These are phyloP conservation scores for Elysia chlorotica DNA, from an alignment of 1,140 invertebrate genomes.

Conservation along the genomic window DNA sequence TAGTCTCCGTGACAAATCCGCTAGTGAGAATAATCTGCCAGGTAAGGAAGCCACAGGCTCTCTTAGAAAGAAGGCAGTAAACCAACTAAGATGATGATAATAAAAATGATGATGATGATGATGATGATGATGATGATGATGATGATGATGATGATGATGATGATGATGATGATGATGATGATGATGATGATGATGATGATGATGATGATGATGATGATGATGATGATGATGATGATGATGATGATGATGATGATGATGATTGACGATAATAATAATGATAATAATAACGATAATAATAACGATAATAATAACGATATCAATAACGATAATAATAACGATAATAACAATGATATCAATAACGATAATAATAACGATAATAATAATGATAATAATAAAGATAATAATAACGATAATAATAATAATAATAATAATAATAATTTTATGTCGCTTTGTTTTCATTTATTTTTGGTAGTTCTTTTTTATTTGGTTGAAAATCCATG, in stretches of 20 bases:
- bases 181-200: background rate
- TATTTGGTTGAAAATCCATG: too few species aligned
- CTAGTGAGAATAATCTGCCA: too few species aligned
- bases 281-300: background rate
- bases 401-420: background rate
- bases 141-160: background rate
- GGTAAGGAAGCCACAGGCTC: too few species aligned
- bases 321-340: background rate
- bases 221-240: background rate
- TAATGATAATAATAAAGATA: background rate
- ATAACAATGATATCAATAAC: background rate
- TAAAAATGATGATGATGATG: background rate
- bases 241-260: background rate
- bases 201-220: background rate
- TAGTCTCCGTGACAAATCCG: too few species aligned
- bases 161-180: background rate
- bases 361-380: background rate
- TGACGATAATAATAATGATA: background rate
- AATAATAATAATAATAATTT: background rate
- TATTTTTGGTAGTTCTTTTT: too few species aligned
- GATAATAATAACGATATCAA: background rate
- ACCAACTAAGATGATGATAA: background rate
- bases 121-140: background rate
- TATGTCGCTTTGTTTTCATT: too few species aligned
- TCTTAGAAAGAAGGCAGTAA: too few species aligned